Percentiles rank a stretch among this genome's conserved stretches.
phyloP scores from a whole-genome alignment of 2,113 vertebrate species.

The Glareola pratincola region DNA sequence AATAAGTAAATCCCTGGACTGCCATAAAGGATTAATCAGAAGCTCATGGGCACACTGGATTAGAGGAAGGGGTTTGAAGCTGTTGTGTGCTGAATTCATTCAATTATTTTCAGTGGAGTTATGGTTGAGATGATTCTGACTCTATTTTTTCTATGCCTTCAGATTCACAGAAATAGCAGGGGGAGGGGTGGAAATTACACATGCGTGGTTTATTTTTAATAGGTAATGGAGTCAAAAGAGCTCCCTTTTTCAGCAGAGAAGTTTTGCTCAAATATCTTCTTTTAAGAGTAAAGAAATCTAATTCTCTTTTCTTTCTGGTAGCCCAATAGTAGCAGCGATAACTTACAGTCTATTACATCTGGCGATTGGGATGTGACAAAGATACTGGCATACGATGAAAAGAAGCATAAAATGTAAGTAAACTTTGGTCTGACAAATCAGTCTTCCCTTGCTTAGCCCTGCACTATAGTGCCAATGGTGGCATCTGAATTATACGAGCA shows the following conservation, averaged over 20 bases:
- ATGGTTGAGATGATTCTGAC: neutral
- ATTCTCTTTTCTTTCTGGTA: conserved; percentile 58
- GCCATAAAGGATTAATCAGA: neutral
- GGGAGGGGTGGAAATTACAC: neutral
- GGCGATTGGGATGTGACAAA: conserved; percentile 95
- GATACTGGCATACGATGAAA: conserved; percentile 90
- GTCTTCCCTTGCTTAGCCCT: neutral
- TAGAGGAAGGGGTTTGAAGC: neutral
- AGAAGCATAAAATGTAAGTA: conserved; percentile 89
- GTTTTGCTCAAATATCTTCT: no score
- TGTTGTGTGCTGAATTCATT: neutral
- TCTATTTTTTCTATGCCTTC: neutral
- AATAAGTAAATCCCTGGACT: neutral
- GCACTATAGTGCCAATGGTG: neutral
- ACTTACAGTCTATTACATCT: conserved; percentile 91
- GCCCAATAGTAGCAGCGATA: conserved; percentile 91
- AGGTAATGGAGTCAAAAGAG: neutral
- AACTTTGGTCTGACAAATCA: neutral
- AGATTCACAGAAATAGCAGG: neutral
- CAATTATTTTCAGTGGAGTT: neutral
- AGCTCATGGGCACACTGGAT: fast-evolving
- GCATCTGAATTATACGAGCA: neutral
- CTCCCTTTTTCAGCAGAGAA: no score
- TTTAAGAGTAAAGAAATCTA: neutral
- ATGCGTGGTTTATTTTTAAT: neutral